Conservation (phyloP, 2,797 vertebrate genomes). For the Myotis planiceps region DNA sequence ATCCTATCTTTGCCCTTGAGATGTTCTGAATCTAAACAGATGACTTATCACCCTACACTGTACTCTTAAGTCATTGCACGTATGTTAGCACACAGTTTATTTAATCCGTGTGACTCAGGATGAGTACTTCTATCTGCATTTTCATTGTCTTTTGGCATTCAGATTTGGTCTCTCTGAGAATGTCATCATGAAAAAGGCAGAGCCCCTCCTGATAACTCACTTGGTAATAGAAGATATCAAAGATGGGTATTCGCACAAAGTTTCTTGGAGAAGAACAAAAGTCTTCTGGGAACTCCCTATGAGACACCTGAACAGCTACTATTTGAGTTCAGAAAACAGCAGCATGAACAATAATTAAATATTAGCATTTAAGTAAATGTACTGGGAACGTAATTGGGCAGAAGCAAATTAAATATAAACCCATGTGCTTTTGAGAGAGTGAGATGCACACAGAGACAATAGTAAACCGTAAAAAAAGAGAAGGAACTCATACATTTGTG, state of each 20-base stretch:
- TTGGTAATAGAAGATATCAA: background rate
- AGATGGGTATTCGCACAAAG: background rate
- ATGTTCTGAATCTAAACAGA: background rate
- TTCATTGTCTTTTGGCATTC: background rate
- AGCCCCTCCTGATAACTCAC: background rate
- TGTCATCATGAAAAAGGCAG: background rate
- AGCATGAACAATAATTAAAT: constrained; percentile 48
- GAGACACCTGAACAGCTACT: constrained; percentile 26
- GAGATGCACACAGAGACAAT: background rate
- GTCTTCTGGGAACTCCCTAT: background rate
- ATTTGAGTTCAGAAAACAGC: constrained; percentile 43
- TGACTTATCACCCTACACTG: background rate
- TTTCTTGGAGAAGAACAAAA: background rate
- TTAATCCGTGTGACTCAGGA: background rate
- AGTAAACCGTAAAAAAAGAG: constrained; percentile 5
- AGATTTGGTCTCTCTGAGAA: background rate
- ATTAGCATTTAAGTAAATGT: constrained; percentile 49
- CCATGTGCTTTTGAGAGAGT: background rate
- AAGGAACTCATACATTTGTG: background rate
- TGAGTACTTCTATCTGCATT: background rate
- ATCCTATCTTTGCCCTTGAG: background rate
- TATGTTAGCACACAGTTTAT: background rate
- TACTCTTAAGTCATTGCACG: background rate
- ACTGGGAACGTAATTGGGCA: background rate
- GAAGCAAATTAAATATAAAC: constrained; percentile 52